Conservation (phyloP, 2,888 invertebrate species). For the Drosophila demipolita region DNA sequence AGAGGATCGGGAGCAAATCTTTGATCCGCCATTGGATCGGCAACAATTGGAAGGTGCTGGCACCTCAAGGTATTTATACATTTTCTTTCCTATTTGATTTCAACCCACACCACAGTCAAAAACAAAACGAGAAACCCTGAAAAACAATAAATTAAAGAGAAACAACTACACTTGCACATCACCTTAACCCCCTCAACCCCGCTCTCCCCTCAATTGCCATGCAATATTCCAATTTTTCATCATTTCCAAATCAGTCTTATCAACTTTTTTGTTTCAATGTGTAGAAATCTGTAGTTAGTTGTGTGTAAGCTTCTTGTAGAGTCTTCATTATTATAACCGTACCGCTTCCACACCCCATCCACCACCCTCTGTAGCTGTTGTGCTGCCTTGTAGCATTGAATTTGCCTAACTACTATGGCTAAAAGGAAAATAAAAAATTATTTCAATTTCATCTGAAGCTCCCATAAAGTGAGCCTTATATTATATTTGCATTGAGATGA, state of each 20-base stretch:
- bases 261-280: not conserved
- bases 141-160: slow-evolving; percentile 3
- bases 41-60: slow-evolving; percentile 85
- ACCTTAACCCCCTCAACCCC: not conserved
- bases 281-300: slow-evolving; percentile 20
- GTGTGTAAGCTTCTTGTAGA: slow-evolving; percentile 13
- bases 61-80: slow-evolving; percentile 84
- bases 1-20: slow-evolving; percentile 91
- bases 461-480: not conserved
- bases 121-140: slow-evolving; percentile 1
- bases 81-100: not conserved
- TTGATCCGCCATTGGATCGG: slow-evolving; percentile 87
- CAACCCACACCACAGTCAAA: not conserved
- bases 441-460: not conserved
- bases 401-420: slow-evolving; percentile 3
- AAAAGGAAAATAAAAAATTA: not conserved
- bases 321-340: not conserved
- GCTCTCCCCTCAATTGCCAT: not conserved
- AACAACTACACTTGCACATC: not conserved
- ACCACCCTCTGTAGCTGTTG: slow-evolving; percentile 11
- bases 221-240: slow-evolving; percentile 2
- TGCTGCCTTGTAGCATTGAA: slow-evolving; percentile 8
- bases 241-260: slow-evolving; percentile 10
- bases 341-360: not conserved
- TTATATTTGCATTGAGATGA: not conserved